phyloP scores from a whole-genome alignment of 2,888 invertebrate species.

The Sinotaia quadrata region DNA sequence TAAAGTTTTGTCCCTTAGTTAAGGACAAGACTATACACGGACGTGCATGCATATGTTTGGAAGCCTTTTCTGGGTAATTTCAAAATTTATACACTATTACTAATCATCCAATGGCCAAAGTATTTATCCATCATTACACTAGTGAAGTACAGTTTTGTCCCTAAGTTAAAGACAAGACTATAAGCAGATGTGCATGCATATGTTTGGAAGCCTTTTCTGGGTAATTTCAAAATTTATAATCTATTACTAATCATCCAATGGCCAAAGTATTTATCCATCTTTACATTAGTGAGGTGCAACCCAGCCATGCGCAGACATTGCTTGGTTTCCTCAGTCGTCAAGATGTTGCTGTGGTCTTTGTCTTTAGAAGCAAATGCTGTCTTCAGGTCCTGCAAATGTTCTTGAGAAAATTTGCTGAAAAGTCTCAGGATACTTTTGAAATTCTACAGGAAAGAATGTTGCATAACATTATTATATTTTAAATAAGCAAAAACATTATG shows the following conservation, averaged over 20 bases:
- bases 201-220: not conserved
- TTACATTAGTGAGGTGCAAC: constrained; percentile 66
- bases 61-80: too few species aligned
- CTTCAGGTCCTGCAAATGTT: constrained; percentile 54
- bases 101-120: not conserved
- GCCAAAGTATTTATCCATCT: constrained; percentile 26
- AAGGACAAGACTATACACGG: not conserved
- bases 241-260: not conserved
- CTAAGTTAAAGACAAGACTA: not conserved
- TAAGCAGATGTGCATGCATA: not conserved
- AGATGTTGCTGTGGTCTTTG: constrained; percentile 57
- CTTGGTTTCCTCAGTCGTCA: constrained; percentile 65
- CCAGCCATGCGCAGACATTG: constrained; percentile 63
- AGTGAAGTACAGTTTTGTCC: constrained; percentile 45
- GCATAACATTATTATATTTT: too few species aligned
- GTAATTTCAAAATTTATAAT: too few species aligned
- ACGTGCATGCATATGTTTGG: not conserved
- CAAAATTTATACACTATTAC: too few species aligned
- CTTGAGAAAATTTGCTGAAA: constrained; percentile 57
- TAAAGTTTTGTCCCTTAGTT: not conserved
- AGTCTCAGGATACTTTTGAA: constrained; percentile 55
- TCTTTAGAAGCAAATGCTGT: constrained; percentile 60
- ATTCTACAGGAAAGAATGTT: constrained; percentile 37
- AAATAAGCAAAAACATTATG: too few species aligned
- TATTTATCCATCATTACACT: constrained; percentile 54